phyloP scores from a whole-genome alignment of 35 echinoderm and acorn worm genomes.

The Heliocidaris tuberculata region DNA sequence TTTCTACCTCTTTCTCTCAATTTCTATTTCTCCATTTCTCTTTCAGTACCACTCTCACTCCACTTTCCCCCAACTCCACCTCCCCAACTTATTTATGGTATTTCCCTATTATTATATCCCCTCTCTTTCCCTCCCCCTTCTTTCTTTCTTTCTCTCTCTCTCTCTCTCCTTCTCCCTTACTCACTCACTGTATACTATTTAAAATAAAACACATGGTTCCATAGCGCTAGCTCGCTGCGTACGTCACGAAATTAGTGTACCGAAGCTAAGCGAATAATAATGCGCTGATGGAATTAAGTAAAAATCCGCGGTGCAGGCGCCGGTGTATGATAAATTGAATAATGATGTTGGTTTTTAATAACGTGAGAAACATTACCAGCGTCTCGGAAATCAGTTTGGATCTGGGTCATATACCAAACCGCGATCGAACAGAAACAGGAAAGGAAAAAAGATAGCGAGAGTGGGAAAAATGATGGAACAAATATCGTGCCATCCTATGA shows the following conservation, averaged over 20 bases:
- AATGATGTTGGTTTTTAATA: slow-evolving; percentile 45
- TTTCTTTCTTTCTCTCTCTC: neutral
- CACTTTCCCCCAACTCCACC: neutral
- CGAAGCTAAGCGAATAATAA: slow-evolving; percentile 30
- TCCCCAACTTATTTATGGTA: neutral
- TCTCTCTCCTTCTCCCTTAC: neutral
- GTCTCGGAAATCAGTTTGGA: neutral
- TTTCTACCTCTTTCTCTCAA: no score
- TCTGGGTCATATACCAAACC: neutral
- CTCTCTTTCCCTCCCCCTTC: no score
- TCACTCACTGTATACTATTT: neutral
- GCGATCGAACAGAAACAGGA: neutral
- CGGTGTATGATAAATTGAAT: slow-evolving; percentile 8
- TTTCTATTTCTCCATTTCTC: neutral
- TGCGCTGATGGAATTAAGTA: slow-evolving; percentile 10
- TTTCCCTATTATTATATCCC: no score
- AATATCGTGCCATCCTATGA: no score
- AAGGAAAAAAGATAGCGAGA: no score
- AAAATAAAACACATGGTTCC: neutral
- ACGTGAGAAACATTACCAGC: slow-evolving; percentile 22
- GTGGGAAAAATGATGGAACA: no score
- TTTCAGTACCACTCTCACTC: no score
- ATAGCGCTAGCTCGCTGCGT: neutral
- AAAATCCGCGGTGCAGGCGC: neutral
- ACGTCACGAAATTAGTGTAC: slow-evolving; percentile 9